Evolutionary conservation across 2,113 vertebrate genomes (phyloP).

Genomic region (Eclectus roratus): DNA sequence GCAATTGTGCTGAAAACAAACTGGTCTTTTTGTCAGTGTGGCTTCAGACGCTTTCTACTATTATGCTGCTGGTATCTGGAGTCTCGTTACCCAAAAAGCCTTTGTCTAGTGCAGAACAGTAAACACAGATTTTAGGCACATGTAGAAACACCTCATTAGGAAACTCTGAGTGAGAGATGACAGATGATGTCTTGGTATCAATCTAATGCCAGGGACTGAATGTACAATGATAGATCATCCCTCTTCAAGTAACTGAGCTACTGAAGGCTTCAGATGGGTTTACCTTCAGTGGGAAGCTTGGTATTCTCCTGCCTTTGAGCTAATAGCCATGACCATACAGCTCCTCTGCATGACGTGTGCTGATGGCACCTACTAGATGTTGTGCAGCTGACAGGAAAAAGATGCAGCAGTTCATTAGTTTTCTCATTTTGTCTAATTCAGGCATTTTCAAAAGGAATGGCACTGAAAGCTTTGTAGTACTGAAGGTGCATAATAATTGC

Average conservation of each 20-base stretch:
- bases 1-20: slow-evolving; percentile 25
- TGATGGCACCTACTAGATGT: slow-evolving; percentile 12
- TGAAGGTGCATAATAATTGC: slow-evolving; percentile 64
- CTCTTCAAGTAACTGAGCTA: neutral
- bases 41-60: slow-evolving; percentile 23
- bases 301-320: neutral
- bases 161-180: neutral
- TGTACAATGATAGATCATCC: neutral
- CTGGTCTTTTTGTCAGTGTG: neutral
- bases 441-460: slow-evolving; percentile 48
- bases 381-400: slow-evolving; percentile 61
- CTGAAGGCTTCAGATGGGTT: neutral
- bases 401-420: slow-evolving; percentile 51
- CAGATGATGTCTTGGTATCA: neutral
- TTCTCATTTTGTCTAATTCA: slow-evolving; percentile 54
- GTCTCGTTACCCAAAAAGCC: neutral
- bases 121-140: neutral
- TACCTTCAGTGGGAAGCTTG: neutral
- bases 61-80: neutral
- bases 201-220: neutral
- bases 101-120: neutral
- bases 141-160: neutral
- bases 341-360: neutral
- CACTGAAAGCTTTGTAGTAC: slow-evolving; percentile 58
- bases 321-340: neutral